Evolutionary conservation across 2,888 invertebrate genomes (phyloP), one percentile per base, ranked within the genome.

Genomic region (Platypus cylindrus): DNA sequence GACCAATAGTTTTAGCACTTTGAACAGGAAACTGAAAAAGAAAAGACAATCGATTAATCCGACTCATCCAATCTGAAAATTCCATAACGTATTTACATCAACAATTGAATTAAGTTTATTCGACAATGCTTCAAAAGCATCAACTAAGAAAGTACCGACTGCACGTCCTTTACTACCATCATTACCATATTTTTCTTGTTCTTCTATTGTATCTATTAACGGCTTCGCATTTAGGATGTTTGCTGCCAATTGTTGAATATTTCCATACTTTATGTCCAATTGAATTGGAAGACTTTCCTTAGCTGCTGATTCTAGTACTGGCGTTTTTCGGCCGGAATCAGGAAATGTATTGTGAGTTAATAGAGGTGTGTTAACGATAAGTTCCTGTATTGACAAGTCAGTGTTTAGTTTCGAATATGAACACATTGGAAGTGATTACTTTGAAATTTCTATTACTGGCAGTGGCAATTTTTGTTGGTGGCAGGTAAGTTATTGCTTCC

Each of bases 151-250:
- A 35, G 69, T 68, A 1, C 79, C 77, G 16, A 78, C 59, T 11
- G 63, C 63, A 39, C 71, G 70, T 45, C 76, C 76, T 53, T 71
- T 73, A 48, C 77, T 79, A 0, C 76, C 84, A 32, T 64, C 68
- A 53, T 85, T 85, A 13, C 84, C 84, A 53, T 80, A 85, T 52
- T 83, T 85, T 32, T 85, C 82, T 32, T 77, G 68, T 55, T 84
- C 83, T 26, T 61, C 64, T 45, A 81, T 78, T n/a, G 71, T 72
- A 49, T 85, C 85, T 15, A 85, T 71, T 39, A 85, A 65, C 1
- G 85, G 82, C 44, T 70, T 67, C 0, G 80, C 78, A 50, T 60
- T 18, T 52, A 47, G 35, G 51, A 59, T 45, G 38, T 48, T 45
- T 2, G 55, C 56, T 1, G 54, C 53, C 27, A 54, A 46, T 23